Base-by-base conservation (phyloP, 37 sponge, comb jelly and placozoan species). In the Crambe crambe region DNA sequence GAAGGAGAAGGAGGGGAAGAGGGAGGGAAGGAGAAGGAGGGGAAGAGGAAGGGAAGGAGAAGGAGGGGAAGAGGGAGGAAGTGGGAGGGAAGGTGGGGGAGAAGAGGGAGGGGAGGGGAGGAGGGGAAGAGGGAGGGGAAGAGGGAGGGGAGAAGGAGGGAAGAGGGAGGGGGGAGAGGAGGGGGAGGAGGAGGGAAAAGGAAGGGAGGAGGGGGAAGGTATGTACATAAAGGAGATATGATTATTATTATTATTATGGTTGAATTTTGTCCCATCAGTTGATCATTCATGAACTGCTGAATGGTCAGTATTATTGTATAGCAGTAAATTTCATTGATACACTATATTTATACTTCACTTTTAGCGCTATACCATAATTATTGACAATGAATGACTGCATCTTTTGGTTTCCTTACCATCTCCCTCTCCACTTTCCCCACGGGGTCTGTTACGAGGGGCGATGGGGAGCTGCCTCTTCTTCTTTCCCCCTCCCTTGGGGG, bases 391-490 rank as follows among this genome's bases (percentile, higher is more conserved):
- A 20, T 26, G 5, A 60, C 61, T 22, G 25, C n/a, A 25, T 58
- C 44, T 25, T 47, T n/a, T 23, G 12, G 58, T 15, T 25, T 32
- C 4, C 34, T 62, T 42, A 27, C 56, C 44, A 20, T 43, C 40
- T n/a, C 51, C 72, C 47, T 40, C 30, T 9, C 72, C 20, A 3
- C 26, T 54, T 15, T 1, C 40, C 22, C 61, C 61, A 2, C 43
- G 26, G 3, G 44, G 44, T 21, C 70, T 43, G 2, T 65, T 59
- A 42, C 73, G 37, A 20, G 74, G 80, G 9, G 78, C 80, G 10
- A 85, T 72, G 62, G 79, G 80, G 6, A 79, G 75, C 26, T 78
- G 72, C 3, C 80, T 75, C 62, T 76, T 80, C 57, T 74, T 79
- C 77, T 80, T 89, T 37, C 68, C 54, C 5, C 72, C 42, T 25